Evolutionary conservation across 2,888 invertebrate genomes (phyloP), one percentile per base, ranked within the genome.

Genomic region (Drosophila kuntzei): DNA sequence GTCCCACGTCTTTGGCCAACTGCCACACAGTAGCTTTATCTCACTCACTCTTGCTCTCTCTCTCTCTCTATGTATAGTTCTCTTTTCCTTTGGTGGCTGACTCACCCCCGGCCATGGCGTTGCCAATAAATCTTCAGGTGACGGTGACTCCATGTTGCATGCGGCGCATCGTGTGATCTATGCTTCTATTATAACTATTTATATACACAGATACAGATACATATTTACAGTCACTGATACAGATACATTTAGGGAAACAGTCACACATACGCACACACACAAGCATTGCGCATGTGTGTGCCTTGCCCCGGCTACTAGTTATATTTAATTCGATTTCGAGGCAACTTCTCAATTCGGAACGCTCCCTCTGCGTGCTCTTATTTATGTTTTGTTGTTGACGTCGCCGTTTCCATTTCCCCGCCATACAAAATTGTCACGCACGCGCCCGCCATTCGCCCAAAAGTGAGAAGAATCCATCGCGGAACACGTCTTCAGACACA

Each of bases 91-190:
- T 14, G 18, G 25, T 29, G 58, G 12, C 11, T 53, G 64, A 69
- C 73, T 71, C 82, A 84, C 85, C 87, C 87, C 68, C 54, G 51
- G 63, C 55, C 59, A 46, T 87, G 86, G 89, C 88, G 82, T 75
- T 79, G 82, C 68, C 87, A 88, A 92, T 92, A 92, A 92, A 92
- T 92, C 92, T 91, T 86, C 67, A 83, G 90, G 87, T 90, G 90
- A 83, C 87, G 76, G 54, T 70, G 90, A 91, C 91, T 90, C 90
- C 91, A 90, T 90, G 90, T 91, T 90, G 89, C 89, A 86, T 88
- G 89, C 84, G 80, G 84, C 87, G 82, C 82, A 90, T 76, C 80
- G 83, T 87, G 89, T 91, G 91, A 91, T 90, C 90, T 91, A 90
- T 91, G 86, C 87, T 89, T 88, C 83, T 91, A 89, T 90, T 90